Evolutionary conservation across 2,797 vertebrate genomes (phyloP).

Genomic region (Esox masquinongy): DNA sequence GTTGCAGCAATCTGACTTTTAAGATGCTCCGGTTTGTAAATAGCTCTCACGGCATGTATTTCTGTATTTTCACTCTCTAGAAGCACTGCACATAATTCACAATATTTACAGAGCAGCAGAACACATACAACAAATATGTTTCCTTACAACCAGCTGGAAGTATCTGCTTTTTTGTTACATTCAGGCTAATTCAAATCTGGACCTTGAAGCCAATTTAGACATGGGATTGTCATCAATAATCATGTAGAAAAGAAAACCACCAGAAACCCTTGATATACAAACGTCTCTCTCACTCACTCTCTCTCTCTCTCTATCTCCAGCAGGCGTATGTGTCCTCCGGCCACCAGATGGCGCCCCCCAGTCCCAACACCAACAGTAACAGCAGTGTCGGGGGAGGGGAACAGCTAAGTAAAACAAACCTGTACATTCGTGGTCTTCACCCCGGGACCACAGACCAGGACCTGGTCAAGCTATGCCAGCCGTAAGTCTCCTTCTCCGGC

Average conservation of each 20-base stretch:
- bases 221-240: not conserved
- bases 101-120: too few relatives aligned
- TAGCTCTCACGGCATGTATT: too few relatives aligned
- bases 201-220: not conserved
- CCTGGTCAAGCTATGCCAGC: slow-evolving; percentile 93
- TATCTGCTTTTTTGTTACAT: not conserved
- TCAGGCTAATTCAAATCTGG: not conserved
- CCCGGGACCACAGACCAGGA: slow-evolving; percentile 94
- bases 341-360: slow-evolving; percentile 90
- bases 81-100: too few relatives aligned
- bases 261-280: not conserved
- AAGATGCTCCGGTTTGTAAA: too few relatives aligned
- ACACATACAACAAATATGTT: too few relatives aligned
- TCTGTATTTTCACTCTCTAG: too few relatives aligned
- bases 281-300: slow-evolving; percentile 6
- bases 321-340: slow-evolving; percentile 89
- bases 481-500: slow-evolving; percentile 75
- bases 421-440: slow-evolving; percentile 92
- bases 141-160: too few relatives aligned
- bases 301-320: slow-evolving; percentile 52
- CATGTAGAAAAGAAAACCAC: not conserved
- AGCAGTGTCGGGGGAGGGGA: slow-evolving; percentile 80
- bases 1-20: too few relatives aligned
- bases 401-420: slow-evolving; percentile 94
- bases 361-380: slow-evolving; percentile 84